Percentiles rank a stretch among this genome's conserved stretches.
Conservation (phyloP, 2,888 invertebrate genomes). For the Ophion ellenae region DNA sequence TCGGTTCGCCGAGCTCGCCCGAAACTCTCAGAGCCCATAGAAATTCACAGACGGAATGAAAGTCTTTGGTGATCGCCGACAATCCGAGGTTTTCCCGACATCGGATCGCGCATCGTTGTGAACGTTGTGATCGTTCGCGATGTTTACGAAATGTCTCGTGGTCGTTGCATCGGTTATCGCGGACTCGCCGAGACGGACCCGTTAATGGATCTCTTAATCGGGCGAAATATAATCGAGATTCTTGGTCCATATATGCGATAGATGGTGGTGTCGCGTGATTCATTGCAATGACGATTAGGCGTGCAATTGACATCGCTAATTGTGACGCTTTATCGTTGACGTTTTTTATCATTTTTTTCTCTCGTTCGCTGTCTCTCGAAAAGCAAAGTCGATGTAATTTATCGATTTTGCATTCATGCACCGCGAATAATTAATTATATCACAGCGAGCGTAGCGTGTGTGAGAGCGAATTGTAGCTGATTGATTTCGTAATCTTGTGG, state of each 20-base stretch:
- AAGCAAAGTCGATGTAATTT: conserved; percentile 16
- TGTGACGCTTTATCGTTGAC: conserved; percentile 32
- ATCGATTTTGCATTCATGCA: conserved; percentile 38
- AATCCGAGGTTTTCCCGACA: too few species aligned
- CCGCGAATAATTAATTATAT: conserved; percentile 28
- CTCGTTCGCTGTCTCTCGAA: neutral
- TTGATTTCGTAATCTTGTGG: conserved; percentile 5
- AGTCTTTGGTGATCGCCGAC: too few species aligned
- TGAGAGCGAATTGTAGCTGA: conserved; percentile 4
- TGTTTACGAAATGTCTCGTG: neutral
- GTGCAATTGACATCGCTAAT: conserved; percentile 35
- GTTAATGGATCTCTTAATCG: conserved; percentile 32
- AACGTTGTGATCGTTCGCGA: too few species aligned
- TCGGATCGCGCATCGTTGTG: too few species aligned
- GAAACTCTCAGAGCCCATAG: conserved; percentile 13
- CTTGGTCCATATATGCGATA: conserved; percentile 6
- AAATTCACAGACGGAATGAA: neutral
- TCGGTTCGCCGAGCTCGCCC: conserved; percentile 57
- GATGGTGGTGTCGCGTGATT: conserved; percentile 9
- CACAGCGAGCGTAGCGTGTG: conserved; percentile 17
- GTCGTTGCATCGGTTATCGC: neutral
- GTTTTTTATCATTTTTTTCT: neutral
- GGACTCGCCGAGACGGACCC: neutral
- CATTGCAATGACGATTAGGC: conserved; percentile 32
- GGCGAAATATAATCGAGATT: neutral